phyloP scores from a whole-genome alignment of 2,888 invertebrate genomes.

The Campopleginae sp. region DNA sequence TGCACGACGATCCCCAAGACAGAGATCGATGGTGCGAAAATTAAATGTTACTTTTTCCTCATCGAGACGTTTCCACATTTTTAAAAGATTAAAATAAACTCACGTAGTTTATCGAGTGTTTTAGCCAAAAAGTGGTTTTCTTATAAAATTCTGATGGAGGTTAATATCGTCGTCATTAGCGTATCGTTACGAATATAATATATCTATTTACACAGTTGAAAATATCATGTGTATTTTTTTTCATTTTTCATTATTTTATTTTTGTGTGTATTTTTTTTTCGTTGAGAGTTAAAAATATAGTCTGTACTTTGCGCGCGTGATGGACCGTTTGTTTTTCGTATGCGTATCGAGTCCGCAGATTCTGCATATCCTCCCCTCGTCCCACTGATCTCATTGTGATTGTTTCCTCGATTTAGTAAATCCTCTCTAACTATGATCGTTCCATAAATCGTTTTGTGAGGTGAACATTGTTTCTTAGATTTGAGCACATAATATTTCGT shows the following conservation, averaged over 20 bases:
- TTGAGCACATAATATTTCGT: conserved; percentile 82
- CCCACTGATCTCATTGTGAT: conserved; percentile 22
- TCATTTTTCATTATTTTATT: conserved; percentile 40
- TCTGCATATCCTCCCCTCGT: conserved; percentile 59
- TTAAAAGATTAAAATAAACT: conserved; percentile 59
- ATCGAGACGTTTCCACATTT: conserved; percentile 49
- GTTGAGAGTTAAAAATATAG: conserved; percentile 84
- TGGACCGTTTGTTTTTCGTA: conserved; percentile 74
- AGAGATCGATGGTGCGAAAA: conserved; percentile 49
- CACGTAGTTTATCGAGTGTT: conserved; percentile 47
- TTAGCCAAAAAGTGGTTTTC: conserved; percentile 57
- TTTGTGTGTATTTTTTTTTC: conserved; percentile 32
- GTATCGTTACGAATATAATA: conserved; percentile 80
- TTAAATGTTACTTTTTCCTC: conserved; percentile 31
- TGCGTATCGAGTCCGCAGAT: conserved; percentile 74
- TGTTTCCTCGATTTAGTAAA: conserved; percentile 19
- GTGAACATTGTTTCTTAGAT: conserved; percentile 76
- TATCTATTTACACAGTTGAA: conserved; percentile 81
- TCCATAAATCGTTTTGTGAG: conserved; percentile 64
- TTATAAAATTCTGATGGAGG: conserved; percentile 78
- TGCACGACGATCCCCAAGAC: conserved; percentile 55
- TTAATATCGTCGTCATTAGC: conserved; percentile 80
- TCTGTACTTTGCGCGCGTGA: conserved; percentile 82
- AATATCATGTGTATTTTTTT: conserved; percentile 74
- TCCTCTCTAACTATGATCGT: conserved; percentile 43